phyloP scores from a whole-genome alignment of 2,797 vertebrate genomes.

The Rhinatrema bivittatum region DNA sequence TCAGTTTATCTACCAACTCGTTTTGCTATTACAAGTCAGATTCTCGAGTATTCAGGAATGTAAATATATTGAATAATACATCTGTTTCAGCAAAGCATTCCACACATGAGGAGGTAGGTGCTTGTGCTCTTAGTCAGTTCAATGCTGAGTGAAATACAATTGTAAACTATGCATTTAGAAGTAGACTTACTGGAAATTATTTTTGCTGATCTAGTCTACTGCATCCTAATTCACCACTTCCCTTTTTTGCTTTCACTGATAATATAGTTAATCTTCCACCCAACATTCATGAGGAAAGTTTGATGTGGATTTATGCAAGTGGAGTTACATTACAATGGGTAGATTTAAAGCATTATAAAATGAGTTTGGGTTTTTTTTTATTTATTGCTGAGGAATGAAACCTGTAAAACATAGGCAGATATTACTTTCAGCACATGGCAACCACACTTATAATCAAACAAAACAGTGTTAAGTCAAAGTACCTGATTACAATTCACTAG shows the following conservation, averaged over 20 bases:
- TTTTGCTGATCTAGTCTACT: constrained; percentile 55
- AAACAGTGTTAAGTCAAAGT: constrained; percentile 90
- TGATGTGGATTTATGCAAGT: constrained; percentile 84
- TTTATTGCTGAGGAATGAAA: constrained; percentile 74
- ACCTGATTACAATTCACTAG: constrained; percentile 95
- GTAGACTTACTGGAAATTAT: constrained; percentile 66
- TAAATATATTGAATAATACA: constrained; percentile 55
- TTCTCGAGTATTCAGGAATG: constrained; percentile 38
- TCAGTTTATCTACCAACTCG: too few relatives aligned
- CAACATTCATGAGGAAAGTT: constrained; percentile 75
- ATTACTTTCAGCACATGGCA: constrained; percentile 74
- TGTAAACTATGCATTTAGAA: constrained; percentile 67
- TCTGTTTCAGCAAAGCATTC: constrained; percentile 39
- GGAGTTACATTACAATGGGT: constrained; percentile 90
- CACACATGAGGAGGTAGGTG: constrained; percentile 44
- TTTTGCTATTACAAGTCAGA: too few relatives aligned
- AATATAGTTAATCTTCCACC: constrained; percentile 65
- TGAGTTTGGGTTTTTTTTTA: constrained; percentile 76
- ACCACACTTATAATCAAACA: constrained; percentile 73
- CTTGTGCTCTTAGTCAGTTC: constrained; percentile 64
- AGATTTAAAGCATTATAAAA: constrained; percentile 91
- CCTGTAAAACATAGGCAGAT: constrained; percentile 63
- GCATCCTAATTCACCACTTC: constrained; percentile 64
- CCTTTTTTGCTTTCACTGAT: constrained; percentile 47
- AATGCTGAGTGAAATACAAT: constrained; percentile 62